phyloP scores from a whole-genome alignment of 2,888 invertebrate species.

The Busseola fusca region DNA sequence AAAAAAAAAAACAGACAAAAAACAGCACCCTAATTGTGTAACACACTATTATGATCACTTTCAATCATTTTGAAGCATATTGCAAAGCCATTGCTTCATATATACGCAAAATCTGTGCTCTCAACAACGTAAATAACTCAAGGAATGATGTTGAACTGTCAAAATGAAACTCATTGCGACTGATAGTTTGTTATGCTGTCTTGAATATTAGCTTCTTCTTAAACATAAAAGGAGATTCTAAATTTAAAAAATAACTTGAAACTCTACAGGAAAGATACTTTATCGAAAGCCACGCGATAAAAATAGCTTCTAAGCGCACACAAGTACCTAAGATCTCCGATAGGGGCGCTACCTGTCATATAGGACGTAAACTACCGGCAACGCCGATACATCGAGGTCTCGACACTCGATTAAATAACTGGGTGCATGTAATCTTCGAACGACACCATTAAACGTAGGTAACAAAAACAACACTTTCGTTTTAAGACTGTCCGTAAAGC shows the following conservation, averaged over 20 bases:
- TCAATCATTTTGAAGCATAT: too few species aligned
- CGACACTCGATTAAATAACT: slow-evolving; percentile 47
- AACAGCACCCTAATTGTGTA: too few species aligned
- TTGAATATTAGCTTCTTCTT: too few species aligned
- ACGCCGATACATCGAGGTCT: slow-evolving; percentile 29
- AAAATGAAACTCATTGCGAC: too few species aligned
- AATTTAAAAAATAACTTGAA: slow-evolving; percentile 1
- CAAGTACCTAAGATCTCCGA: slow-evolving; percentile 44
- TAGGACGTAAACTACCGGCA: slow-evolving; percentile 35
- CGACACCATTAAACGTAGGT: not conserved
- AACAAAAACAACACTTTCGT: not conserved
- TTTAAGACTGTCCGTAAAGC: not conserved
- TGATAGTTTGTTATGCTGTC: too few species aligned
- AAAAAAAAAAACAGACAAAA: not conserved
- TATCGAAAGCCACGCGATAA: slow-evolving; percentile 12
- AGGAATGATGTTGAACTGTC: too few species aligned
- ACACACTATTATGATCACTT: too few species aligned
- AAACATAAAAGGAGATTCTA: not conserved
- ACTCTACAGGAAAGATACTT: not conserved
- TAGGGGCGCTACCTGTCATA: slow-evolving; percentile 36
- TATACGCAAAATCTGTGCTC: too few species aligned
- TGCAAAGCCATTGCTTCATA: too few species aligned
- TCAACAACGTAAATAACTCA: too few species aligned
- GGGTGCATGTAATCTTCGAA: slow-evolving; percentile 6
- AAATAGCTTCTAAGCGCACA: slow-evolving; percentile 22